Conservation (phyloP, 2,113 vertebrate genomes). For the Pantherophis guttatus region DNA sequence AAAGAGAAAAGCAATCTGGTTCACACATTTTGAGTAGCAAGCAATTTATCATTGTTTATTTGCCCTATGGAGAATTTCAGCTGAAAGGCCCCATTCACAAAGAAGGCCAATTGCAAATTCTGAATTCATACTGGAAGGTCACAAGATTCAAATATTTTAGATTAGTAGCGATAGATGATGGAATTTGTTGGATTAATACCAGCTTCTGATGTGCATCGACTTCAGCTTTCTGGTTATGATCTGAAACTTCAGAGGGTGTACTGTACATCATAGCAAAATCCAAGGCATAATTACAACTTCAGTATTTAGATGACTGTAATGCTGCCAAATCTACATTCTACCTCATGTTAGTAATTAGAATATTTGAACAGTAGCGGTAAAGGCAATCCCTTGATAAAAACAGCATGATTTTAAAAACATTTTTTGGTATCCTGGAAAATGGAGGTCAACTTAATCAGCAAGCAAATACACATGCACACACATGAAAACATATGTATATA, state of each 20-base stretch:
- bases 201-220: slow-evolving; percentile 9
- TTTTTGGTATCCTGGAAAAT: not conserved
- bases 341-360: not conserved
- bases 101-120: not conserved
- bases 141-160: slow-evolving; percentile 20
- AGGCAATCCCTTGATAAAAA: not conserved
- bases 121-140: slow-evolving; percentile 24
- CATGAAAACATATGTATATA: not conserved
- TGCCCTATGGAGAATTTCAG: slow-evolving; percentile 23
- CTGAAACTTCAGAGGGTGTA: not conserved
- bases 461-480: not conserved
- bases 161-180: not conserved
- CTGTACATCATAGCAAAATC: not conserved
- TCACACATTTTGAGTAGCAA: slow-evolving; percentile 4
- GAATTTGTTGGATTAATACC: slow-evolving; percentile 29
- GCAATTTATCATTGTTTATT: slow-evolving; percentile 11
- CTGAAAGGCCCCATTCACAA: slow-evolving; percentile 35
- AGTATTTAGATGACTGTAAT: not conserved
- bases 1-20: not conserved
- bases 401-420: not conserved
- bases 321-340: not conserved
- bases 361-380: not conserved
- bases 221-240: slow-evolving; percentile 11
- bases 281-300: not conserved
- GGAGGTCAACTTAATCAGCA: not conserved